phyloP scores from a whole-genome alignment of 2,797 vertebrate species.

The Fistularia tabacaria region DNA sequence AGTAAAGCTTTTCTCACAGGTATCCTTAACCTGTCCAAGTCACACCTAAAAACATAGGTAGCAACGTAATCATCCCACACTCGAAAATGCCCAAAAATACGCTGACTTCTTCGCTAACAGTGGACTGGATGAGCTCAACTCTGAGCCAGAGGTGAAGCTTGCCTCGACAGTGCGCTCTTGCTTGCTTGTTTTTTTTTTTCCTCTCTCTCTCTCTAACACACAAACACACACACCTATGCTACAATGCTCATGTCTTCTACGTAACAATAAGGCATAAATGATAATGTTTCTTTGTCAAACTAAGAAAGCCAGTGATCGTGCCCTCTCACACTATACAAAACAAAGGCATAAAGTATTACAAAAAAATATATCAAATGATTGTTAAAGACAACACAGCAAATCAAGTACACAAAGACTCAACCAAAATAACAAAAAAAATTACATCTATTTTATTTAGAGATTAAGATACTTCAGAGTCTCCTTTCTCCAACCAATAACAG shows the following conservation, averaged over 20 bases:
- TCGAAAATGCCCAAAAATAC: conserved; percentile 63
- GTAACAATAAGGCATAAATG: conserved; percentile 81
- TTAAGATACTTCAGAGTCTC: conserved; percentile 59
- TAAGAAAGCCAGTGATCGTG: conserved; percentile 81
- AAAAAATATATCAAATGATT: conserved; percentile 69
- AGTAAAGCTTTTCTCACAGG: conserved; percentile 86
- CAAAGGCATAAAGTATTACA: conserved; percentile 71
- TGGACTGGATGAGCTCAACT: conserved; percentile 53
- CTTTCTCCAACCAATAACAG: conserved; percentile 52
- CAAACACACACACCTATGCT: conserved; percentile 54
- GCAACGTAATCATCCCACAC: conserved; percentile 52
- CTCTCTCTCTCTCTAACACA: conserved; percentile 3
- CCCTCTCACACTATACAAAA: conserved; percentile 74
- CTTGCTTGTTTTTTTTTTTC: too few species aligned
- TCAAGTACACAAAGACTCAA: conserved; percentile 62
- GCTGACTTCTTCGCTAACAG: conserved; percentile 65
- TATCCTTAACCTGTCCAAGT: conserved; percentile 51
- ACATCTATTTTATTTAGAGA: conserved; percentile 19
- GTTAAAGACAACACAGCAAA: conserved; percentile 77
- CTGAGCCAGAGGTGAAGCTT: conserved; percentile 3
- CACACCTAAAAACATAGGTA: conserved; percentile 58
- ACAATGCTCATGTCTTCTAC: conserved; percentile 77
- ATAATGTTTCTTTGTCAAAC: conserved; percentile 74
- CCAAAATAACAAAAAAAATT: conserved; percentile 16
- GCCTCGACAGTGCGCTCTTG: conserved; percentile 9